Base-by-base conservation (phyloP, 2,888 invertebrate species). In the Campoplex capitator region DNA sequence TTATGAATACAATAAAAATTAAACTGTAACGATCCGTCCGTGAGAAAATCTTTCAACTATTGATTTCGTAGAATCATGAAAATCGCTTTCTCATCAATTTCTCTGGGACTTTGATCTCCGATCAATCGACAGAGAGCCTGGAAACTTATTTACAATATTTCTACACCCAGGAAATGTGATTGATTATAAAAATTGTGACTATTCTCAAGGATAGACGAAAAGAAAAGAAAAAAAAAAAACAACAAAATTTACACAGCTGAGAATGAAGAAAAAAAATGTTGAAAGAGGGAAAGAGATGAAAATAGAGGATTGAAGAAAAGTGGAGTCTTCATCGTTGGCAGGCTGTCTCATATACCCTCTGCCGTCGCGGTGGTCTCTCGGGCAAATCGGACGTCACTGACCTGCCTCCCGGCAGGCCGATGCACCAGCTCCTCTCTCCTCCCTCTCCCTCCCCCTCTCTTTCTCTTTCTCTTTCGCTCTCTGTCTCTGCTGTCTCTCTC, bases 361-460 rank as follows among this genome's bases (percentile, higher is more conserved):
- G 75, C 70, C 84, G 87, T 82, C 87, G 84, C 87, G 84, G 87
- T 87, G 85, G 88, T 88, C 88, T 88, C 83, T 88, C 83, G 88
- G 86, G 83, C 87, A 84, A 88, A 88, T 86, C 88, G 78, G 81
- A 84, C 90, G 91, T 91, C 91, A 90, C 90, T 90, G 91, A 91
- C 91, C 91, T 91, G 90, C 90, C 90, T 90, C 90, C 89, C 88
- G 88, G 89, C 86, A 91, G 90, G 88, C 87, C 87, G 87, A 88
- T 89, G 89, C 86, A 88, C 73, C 42, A 54, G 76, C 74, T 68
- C 73, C 62, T 76, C 71, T 83, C 74, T 79, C 79, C 79, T 70
- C 70, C 56, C 23, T 38, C 38, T 38, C 38, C 23, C 23, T 23
- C 23, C 23, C 23, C 23, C 23, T 71, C 78, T 70, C 87, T 81